A percentile compares a stretch with the other conserved stretches of the same genome.
phyloP scores from a whole-genome alignment of 2,888 invertebrate species.

The Tetheella fluctuosa region DNA sequence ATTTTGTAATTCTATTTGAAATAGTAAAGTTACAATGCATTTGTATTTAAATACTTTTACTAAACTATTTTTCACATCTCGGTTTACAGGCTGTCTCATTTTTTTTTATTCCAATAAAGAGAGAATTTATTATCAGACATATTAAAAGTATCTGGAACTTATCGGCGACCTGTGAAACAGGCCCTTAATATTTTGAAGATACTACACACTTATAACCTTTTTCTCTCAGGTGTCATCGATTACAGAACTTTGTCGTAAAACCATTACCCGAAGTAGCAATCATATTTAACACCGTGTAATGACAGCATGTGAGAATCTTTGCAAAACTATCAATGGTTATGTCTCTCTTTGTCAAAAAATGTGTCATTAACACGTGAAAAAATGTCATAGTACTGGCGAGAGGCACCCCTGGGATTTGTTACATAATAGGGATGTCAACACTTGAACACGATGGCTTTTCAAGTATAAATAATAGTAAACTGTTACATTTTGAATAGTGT shows the following conservation, averaged over 20 bases:
- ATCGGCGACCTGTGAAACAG: too few species aligned
- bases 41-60: too few species aligned
- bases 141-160: too few species aligned
- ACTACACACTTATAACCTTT: not conserved
- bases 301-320: slow-evolving; percentile 72
- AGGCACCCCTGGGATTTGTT: slow-evolving; percentile 75
- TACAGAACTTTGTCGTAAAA: not conserved
- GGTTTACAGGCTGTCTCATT: too few species aligned
- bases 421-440: slow-evolving; percentile 82
- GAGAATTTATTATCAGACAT: too few species aligned
- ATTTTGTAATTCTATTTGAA: too few species aligned
- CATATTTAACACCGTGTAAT: slow-evolving; percentile 77
- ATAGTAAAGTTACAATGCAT: too few species aligned
- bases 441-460: slow-evolving; percentile 68
- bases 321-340: slow-evolving; percentile 71
- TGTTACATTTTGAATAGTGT: slow-evolving; percentile 57
- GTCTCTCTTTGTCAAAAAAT: slow-evolving; percentile 76
- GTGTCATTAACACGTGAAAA: slow-evolving; percentile 76
- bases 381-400: slow-evolving; percentile 62
- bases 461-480: slow-evolving; percentile 77
- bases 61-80: too few species aligned
- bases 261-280: slow-evolving; percentile 41
- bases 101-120: too few species aligned
- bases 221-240: not conserved
- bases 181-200: not conserved